phyloP scores from a whole-genome alignment of 2,888 invertebrate genomes.

The Xanthia togata region DNA sequence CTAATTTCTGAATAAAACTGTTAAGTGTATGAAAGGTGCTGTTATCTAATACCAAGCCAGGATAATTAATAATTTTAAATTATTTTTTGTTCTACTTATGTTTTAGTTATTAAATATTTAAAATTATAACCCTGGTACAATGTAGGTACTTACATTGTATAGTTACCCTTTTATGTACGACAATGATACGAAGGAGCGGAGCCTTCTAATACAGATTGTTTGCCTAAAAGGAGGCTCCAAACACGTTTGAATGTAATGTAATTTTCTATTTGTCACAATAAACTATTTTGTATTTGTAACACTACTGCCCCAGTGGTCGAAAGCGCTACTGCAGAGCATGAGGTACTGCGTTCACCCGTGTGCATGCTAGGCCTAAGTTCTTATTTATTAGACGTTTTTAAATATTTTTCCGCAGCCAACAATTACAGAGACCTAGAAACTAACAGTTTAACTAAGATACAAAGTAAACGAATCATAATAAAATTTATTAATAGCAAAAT shows the following conservation, averaged over 20 bases:
- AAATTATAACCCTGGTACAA: no score
- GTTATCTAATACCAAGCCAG: neutral
- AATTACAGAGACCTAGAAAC: neutral
- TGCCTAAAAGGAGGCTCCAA: no score
- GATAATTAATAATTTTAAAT: neutral
- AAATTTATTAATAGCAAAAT: constrained; percentile 65
- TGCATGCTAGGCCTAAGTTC: neutral
- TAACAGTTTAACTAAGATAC: constrained; percentile 16
- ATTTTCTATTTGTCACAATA: no score
- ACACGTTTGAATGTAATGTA: no score
- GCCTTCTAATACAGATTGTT: no score
- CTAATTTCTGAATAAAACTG: neutral
- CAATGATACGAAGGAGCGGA: no score
- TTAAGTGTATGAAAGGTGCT: neutral
- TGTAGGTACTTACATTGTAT: no score
- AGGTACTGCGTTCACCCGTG: no score
- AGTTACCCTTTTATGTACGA: no score
- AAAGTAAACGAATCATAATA: constrained; percentile 62
- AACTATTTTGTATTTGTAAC: no score
- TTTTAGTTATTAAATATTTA: neutral
- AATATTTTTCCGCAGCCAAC: neutral
- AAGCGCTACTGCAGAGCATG: no score
- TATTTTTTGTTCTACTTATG: neutral
- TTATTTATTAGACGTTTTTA: neutral
- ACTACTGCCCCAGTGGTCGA: no score